phyloP scores from a whole-genome alignment of 1,140 invertebrate species.

The Acromyrmex heyeri region DNA sequence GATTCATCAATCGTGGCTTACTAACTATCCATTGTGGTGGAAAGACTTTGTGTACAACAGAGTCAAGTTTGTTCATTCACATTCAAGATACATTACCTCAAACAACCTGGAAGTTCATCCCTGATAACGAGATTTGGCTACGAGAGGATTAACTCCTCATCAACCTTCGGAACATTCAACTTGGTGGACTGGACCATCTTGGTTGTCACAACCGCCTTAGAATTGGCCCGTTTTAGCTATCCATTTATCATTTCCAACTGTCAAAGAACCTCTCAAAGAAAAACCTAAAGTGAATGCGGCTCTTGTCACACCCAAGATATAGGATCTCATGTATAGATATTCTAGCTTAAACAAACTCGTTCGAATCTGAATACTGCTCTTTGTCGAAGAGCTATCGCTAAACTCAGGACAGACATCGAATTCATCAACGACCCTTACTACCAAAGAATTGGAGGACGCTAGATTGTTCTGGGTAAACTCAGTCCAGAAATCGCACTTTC shows the following conservation, averaged over 20 bases:
- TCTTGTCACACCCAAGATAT: not conserved
- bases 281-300: too few species aligned
- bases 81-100: not conserved
- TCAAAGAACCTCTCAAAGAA: not conserved
- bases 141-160: not conserved
- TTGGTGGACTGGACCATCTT: not conserved
- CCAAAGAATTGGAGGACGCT: not conserved
- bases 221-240: not conserved
- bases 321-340: not conserved
- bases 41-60: not conserved
- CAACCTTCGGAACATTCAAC: not conserved
- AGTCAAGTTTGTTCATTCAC: not conserved
- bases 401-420: not conserved
- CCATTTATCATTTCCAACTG: too few species aligned
- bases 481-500: not conserved
- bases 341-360: not conserved
- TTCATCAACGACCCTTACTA: not conserved
- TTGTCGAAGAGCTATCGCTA: not conserved
- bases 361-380: not conserved
- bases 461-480: not conserved
- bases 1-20: not conserved
- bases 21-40: not conserved
- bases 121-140: not conserved
- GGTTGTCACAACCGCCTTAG: not conserved
- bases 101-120: not conserved